Base-by-base conservation (phyloP, 2,797 vertebrate genomes). In the Gymnodraco acuticeps region DNA sequence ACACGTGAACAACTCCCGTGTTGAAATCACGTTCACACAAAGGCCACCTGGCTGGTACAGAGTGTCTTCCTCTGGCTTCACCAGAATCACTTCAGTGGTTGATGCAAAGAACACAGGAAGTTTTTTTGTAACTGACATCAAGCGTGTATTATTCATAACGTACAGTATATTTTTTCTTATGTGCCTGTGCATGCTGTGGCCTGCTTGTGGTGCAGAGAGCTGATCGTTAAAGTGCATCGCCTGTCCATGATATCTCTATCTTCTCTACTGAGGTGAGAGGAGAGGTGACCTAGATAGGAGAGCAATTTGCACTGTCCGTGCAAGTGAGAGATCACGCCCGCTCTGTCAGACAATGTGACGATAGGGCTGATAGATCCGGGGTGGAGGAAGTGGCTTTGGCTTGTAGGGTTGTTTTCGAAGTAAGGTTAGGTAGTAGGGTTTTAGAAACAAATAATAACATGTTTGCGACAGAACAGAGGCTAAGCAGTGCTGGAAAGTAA, bases 281-380 rank as follows among this genome's bases (percentile, higher is more conserved):
- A 78, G 77, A 87, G 72, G 82, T 87, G 90, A 91, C 92, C 91
- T 76, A 86, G 76, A 86, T 91, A 42, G 84, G 63, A 87, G 85
- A 88, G 87, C 79, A 73, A 88, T 92, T 92, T 89, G 63, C 87
- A 80, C 72, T 62, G 78, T 89, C 81, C 73, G 82, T 63, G 83
- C 51, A 54, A 84, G 88, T 82, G 89, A 71, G 81, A 87, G 83
- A 83, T 85, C 33, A 38, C 68, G 53, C 54, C 76, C 69, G 50
- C 61, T 67, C 73, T 23, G 79, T 80, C 84, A 81, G 74, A 67
- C 70, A 47, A 60, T 12, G 73, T 62, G 81, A 76, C 31, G 67
- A 78, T 55, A 74, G 43, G 19, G 80, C 74, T 31, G 85, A 80
- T 65, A 53, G 81, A 78, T 54, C 65, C 48, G 23, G 54, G 69